Percentiles rank a stretch among this genome's conserved stretches.
These are phyloP conservation scores for Coleophora deauratella DNA, from an alignment of 2,888 invertebrate genomes.

Conservation along the genomic window DNA sequence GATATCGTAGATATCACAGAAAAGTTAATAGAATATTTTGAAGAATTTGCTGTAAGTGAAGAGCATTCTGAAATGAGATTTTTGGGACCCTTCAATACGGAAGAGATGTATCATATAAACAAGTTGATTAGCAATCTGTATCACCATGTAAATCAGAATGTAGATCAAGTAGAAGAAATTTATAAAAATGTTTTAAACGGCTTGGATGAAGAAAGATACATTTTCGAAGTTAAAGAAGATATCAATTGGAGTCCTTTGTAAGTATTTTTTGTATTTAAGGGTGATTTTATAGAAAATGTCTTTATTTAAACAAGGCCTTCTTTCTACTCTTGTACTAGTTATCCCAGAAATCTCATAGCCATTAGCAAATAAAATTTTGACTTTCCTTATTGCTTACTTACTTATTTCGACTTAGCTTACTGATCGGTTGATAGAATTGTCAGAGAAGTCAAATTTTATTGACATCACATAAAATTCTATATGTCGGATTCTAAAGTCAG, in stretches of 20 bases:
- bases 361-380: no score
- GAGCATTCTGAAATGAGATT: slow-evolving; percentile 36
- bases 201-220: slow-evolving; percentile 15
- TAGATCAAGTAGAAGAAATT: slow-evolving; percentile 3
- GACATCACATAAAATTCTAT: no score
- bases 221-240: slow-evolving; percentile 25
- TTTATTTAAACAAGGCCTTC: no score
- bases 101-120: slow-evolving; percentile 26
- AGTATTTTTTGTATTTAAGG: no score
- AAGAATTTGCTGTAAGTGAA: slow-evolving; percentile 25
- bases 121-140: slow-evolving; percentile 26
- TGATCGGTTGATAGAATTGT: no score
- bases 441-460: no score
- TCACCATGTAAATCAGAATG: slow-evolving; percentile 12
- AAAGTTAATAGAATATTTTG: slow-evolving; percentile 31
- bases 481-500: no score
- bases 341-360: no score
- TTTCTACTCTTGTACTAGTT: no score
- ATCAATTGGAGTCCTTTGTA: slow-evolving; percentile 35
- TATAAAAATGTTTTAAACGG: slow-evolving; percentile 12
- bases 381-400: no score
- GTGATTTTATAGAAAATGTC: no score
- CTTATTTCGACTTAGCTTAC: no score
- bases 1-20: slow-evolving; percentile 2
- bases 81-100: slow-evolving; percentile 31